These are phyloP conservation scores for Xanthia icteritia DNA, from an alignment of 2,888 invertebrate genomes.

Conservation along the genomic window DNA sequence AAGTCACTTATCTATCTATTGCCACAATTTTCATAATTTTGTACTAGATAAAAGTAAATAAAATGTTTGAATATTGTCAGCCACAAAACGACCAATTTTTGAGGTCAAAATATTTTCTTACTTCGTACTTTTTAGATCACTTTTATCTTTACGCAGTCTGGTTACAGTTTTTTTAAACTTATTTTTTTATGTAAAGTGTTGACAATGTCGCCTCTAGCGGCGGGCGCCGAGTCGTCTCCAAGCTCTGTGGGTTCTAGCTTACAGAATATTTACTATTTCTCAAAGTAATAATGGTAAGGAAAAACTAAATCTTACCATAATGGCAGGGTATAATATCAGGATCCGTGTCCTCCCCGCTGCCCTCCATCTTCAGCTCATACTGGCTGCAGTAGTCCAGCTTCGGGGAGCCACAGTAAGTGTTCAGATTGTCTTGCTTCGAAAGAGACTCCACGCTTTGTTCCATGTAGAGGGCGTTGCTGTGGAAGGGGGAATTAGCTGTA, in stretches of 20 bases:
- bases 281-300: neutral
- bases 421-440: constrained; percentile 84
- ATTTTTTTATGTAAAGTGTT: too few relatives aligned
- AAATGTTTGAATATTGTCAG: too few relatives aligned
- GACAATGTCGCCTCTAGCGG: too few relatives aligned
- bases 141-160: too few relatives aligned
- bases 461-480: constrained; percentile 80
- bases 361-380: constrained; percentile 89
- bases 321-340: constrained; percentile 97
- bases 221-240: too few relatives aligned
- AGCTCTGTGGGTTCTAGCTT: neutral
- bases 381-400: constrained; percentile 88
- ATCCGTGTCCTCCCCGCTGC: constrained; percentile 89
- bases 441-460: constrained; percentile 84
- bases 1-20: constrained; percentile 28
- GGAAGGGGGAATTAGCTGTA: constrained; percentile 11
- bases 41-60: constrained; percentile 1
- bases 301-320: constrained; percentile 92
- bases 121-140: too few relatives aligned
- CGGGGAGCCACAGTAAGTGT: constrained; percentile 82
- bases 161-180: too few relatives aligned
- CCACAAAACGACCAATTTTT: too few relatives aligned
- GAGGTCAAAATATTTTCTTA: too few relatives aligned
- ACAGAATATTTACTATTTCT: neutral
- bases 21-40: constrained; percentile 28